These are phyloP conservation scores for Agrochola lota DNA, from an alignment of 2,888 invertebrate species.

Conservation along the genomic window DNA sequence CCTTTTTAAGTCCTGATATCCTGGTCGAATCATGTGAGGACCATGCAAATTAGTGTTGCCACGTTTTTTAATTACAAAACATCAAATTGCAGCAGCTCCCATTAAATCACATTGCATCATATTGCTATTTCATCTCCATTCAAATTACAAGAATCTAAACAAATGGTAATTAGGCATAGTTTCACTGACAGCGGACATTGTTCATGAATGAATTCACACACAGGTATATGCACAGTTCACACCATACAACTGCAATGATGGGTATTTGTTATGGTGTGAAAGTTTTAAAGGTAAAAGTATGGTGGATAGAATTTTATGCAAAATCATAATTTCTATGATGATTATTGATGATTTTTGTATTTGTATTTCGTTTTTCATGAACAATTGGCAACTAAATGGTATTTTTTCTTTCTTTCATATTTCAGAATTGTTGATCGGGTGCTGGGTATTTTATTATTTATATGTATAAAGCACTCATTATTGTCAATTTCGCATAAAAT, in stretches of 20 bases:
- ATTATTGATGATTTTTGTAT: background rate
- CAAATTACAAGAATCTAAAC: slow-evolving; percentile 35
- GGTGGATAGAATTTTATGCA: background rate
- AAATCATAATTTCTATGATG: background rate
- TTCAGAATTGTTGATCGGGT: background rate
- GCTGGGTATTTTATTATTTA: background rate
- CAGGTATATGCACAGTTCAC: slow-evolving; percentile 59
- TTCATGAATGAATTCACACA: slow-evolving; percentile 70
- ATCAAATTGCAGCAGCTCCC: background rate
- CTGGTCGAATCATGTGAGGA: background rate
- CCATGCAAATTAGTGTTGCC: background rate
- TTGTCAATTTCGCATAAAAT: background rate
- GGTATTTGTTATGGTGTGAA: slow-evolving; percentile 51
- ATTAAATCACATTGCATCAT: slow-evolving; percentile 40
- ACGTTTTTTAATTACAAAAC: background rate
- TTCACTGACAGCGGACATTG: slow-evolving; percentile 69
- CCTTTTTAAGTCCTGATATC: background rate
- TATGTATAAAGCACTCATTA: background rate
- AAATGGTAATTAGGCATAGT: slow-evolving; percentile 61
- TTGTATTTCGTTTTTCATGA: background rate
- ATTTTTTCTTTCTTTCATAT: background rate
- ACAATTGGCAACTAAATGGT: background rate
- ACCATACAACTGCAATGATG: slow-evolving; percentile 43
- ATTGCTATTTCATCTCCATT: slow-evolving; percentile 32
- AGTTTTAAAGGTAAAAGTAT: slow-evolving; percentile 63